Percentiles rank a stretch among this genome's conserved stretches.
Evolutionary conservation across 2,888 invertebrate genomes (phyloP).

Genomic region (Eustalomyia histrio): DNA sequence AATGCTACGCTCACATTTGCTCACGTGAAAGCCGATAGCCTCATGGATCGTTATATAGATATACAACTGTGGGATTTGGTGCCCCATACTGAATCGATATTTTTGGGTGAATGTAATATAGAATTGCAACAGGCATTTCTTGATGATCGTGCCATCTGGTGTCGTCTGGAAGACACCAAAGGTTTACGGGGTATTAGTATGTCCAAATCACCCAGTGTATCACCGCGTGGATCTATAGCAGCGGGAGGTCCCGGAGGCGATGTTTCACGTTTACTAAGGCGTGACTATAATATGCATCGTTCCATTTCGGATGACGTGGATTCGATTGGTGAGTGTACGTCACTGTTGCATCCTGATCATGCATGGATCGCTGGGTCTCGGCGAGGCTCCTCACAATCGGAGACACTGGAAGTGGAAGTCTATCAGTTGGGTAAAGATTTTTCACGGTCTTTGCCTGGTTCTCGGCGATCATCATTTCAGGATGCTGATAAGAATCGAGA

Average conservation of each 20-base stretch:
- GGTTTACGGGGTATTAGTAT: slow-evolving; percentile 81
- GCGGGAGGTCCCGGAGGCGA: slow-evolving; percentile 82
- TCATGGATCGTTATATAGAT: slow-evolving; percentile 90
- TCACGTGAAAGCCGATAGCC: slow-evolving; percentile 87
- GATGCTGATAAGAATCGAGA: slow-evolving; percentile 83
- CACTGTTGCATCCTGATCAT: slow-evolving; percentile 91
- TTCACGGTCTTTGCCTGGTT: slow-evolving; percentile 91
- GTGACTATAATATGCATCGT: slow-evolving; percentile 88
- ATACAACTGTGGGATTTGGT: slow-evolving; percentile 93
- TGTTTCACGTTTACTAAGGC: slow-evolving; percentile 83
- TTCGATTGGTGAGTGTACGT: slow-evolving; percentile 87
- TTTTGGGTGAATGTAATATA: slow-evolving; percentile 89
- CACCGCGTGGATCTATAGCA: slow-evolving; percentile 86
- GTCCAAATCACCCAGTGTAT: slow-evolving; percentile 87
- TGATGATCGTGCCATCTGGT: slow-evolving; percentile 94
- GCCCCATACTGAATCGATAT: slow-evolving; percentile 89
- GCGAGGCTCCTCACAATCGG: slow-evolving; percentile 93
- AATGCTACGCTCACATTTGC: slow-evolving; percentile 93
- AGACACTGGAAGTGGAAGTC: slow-evolving; percentile 90
- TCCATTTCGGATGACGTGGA: slow-evolving; percentile 88
- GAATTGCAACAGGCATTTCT: slow-evolving; percentile 86
- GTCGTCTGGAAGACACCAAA: slow-evolving; percentile 89
- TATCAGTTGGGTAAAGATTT: slow-evolving; percentile 93
- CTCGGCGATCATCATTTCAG: slow-evolving; percentile 91
- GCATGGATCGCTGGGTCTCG: slow-evolving; percentile 89